phyloP scores from a whole-genome alignment of 1,140 invertebrate species.

The Listronotus oregonensis region DNA sequence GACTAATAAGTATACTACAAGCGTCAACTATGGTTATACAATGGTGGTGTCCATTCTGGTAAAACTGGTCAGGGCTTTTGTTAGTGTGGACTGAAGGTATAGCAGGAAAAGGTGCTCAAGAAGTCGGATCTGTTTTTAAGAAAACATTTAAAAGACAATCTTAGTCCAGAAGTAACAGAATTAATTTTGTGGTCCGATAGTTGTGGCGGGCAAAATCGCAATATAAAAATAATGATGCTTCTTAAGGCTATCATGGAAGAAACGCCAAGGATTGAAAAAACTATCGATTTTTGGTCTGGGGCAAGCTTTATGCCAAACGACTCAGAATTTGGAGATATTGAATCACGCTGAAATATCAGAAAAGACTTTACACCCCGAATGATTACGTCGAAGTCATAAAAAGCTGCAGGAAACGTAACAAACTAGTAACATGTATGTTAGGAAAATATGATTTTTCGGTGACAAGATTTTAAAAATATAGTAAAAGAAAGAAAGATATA shows the following conservation, averaged over 20 bases:
- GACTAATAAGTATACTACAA: not conserved
- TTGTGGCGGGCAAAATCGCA: not conserved
- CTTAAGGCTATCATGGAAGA: too few species aligned
- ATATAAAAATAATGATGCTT: not conserved
- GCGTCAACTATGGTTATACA: too few species aligned
- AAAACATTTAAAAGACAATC: not conserved
- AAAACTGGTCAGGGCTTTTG: too few species aligned
- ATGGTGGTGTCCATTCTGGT: too few species aligned
- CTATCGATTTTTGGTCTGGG: not conserved
- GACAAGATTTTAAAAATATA: slow-evolving; percentile 1
- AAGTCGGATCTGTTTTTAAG: not conserved
- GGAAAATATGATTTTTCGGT: slow-evolving; percentile 2
- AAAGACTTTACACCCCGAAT: not conserved
- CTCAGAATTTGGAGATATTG: not conserved
- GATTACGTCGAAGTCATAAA: not conserved
- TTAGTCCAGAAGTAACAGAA: not conserved
- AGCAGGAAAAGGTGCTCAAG: not conserved
- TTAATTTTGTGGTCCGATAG: not conserved
- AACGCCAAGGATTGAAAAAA: too few species aligned
- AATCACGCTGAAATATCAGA: not conserved
- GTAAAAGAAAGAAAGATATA: not conserved
- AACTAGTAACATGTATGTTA: not conserved
- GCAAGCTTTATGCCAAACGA: not conserved
- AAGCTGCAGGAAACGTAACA: not conserved
- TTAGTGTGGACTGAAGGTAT: not conserved